A percentile compares a stretch with the other conserved stretches of the same genome.
Conservation (phyloP, 2,797 vertebrate genomes). For the Pangasius mekongensis region DNA sequence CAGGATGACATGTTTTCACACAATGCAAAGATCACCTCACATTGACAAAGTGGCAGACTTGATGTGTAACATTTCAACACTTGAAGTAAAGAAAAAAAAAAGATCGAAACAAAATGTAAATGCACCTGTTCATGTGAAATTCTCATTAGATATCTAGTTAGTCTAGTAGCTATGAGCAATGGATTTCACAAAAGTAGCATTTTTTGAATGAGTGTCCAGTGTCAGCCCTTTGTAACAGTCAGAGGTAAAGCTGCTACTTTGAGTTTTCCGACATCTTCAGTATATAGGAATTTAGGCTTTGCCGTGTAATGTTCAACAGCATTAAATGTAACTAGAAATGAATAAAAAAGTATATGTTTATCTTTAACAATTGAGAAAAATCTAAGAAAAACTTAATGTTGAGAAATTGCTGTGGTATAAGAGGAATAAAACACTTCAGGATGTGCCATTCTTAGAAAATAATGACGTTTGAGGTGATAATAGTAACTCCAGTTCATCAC, state of each 20-base stretch:
- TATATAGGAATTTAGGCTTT: background rate
- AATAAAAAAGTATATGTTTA: background rate
- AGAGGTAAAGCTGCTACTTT: background rate
- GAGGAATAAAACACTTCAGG: background rate
- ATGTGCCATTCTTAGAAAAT: background rate
- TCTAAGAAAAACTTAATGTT: background rate
- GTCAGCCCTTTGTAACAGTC: background rate
- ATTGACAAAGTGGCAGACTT: no score
- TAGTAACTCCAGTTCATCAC: background rate
- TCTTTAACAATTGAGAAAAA: background rate
- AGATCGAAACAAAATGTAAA: background rate
- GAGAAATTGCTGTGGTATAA: background rate
- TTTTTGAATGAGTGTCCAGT: background rate
- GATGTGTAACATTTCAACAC: background rate
- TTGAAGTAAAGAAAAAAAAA: background rate
- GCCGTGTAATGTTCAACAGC: background rate
- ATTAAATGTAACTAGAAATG: background rate
- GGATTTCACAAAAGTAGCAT: background rate
- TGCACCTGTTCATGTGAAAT: no score
- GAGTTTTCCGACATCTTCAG: no score
- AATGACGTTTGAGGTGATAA: background rate
- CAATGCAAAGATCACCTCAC: background rate
- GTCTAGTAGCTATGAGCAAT: background rate
- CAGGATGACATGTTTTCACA: constrained; percentile 9
- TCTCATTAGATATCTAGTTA: background rate